These are phyloP conservation scores for Aphelinus atriplicis DNA, from an alignment of 1,140 invertebrate species.

Conservation along the genomic window DNA sequence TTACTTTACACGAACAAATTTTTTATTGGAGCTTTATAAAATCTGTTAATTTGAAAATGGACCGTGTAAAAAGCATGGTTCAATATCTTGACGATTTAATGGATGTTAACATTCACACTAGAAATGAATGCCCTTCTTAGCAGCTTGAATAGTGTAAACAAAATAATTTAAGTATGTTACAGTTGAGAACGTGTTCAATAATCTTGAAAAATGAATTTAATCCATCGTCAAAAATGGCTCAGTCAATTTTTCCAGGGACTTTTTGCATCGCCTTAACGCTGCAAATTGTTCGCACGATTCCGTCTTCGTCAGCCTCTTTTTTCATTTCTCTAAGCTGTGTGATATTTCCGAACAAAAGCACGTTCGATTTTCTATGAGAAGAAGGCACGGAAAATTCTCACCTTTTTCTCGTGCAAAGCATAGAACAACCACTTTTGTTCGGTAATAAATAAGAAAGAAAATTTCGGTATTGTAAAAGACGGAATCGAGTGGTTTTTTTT, in stretches of 20 bases:
- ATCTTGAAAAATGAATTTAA: constrained; percentile 6
- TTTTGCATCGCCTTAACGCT: constrained; percentile 17
- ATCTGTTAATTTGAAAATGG: constrained; percentile 8
- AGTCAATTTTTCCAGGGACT: constrained; percentile 18
- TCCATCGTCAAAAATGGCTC: constrained; percentile 6
- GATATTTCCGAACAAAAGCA: constrained; percentile 4
- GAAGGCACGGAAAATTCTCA: not conserved
- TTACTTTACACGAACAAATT: no score
- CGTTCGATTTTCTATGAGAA: not conserved
- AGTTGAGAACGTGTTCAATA: constrained; percentile 1
- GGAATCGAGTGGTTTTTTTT: constrained; percentile 1
- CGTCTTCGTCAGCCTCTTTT: not conserved
- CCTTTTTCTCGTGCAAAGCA: constrained; percentile 16
- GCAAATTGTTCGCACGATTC: not conserved
- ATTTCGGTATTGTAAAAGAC: not conserved
- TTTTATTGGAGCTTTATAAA: not conserved
- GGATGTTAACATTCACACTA: not conserved
- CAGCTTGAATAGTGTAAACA: constrained; percentile 1
- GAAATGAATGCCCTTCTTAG: not conserved
- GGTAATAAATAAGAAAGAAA: not conserved
- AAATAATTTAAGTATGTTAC: not conserved
- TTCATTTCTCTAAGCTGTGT: not conserved
- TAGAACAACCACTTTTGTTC: not conserved
- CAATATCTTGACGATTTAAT: not conserved
- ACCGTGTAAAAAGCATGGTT: not conserved